phyloP scores from a whole-genome alignment of 2,888 invertebrate species.

The Pseudococcus longispinus region DNA sequence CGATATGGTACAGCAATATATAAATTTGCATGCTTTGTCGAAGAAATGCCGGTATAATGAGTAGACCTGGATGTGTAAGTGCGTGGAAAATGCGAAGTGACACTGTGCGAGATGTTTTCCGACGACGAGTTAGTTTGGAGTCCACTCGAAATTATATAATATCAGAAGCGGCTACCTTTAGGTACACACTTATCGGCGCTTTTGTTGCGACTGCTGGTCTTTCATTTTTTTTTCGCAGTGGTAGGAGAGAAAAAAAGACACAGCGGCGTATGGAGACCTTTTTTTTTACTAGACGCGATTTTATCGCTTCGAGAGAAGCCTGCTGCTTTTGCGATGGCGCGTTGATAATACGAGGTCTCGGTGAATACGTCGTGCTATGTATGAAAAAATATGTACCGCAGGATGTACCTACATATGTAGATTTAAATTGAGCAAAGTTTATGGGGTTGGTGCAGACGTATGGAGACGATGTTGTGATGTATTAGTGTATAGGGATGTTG shows the following conservation, averaged over 20 bases:
- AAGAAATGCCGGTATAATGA: not conserved
- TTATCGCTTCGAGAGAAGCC: not conserved
- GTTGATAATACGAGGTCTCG: not conserved
- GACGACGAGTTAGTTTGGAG: not conserved
- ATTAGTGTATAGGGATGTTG: not conserved
- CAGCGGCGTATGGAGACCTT: not conserved
- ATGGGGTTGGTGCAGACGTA: not conserved
- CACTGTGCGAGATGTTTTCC: not conserved
- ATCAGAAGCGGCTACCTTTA: not conserved
- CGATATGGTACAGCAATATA: no score
- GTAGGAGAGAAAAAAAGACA: not conserved
- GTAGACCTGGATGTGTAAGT: not conserved
- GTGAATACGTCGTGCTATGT: no score
- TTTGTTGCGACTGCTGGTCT: conserved; percentile 38
- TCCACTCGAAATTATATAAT: not conserved
- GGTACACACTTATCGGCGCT: not conserved
- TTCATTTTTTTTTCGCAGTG: not conserved
- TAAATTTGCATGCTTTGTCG: not conserved
- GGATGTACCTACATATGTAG: not conserved
- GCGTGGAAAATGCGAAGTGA: no score
- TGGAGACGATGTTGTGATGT: not conserved
- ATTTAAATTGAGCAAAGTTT: not conserved
- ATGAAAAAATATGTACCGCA: not conserved
- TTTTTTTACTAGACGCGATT: not conserved
- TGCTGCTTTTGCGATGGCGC: conserved; percentile 32